phyloP scores from a whole-genome alignment of 2,888 invertebrate species.

The Ernsta delagoae region DNA sequence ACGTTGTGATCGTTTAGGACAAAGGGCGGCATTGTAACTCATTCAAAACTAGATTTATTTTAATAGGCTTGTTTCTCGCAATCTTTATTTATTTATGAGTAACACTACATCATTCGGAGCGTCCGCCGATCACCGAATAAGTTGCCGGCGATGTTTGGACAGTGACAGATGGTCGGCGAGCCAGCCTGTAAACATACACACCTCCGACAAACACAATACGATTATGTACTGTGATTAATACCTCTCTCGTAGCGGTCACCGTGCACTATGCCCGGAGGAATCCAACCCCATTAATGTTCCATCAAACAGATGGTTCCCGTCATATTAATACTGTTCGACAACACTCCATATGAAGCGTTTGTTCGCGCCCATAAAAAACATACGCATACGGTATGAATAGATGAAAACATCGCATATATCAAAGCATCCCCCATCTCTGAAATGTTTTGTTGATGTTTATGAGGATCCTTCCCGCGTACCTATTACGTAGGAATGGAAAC shows the following conservation, averaged over 20 bases:
- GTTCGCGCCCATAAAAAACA: slow-evolving; percentile 51
- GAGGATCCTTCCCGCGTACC: neutral
- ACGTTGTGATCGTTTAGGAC: neutral
- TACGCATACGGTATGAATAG: slow-evolving; percentile 54
- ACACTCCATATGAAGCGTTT: slow-evolving; percentile 45
- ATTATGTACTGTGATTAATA: slow-evolving; percentile 64
- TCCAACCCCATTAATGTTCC: slow-evolving; percentile 74
- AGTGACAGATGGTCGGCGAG: slow-evolving; percentile 62
- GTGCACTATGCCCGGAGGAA: slow-evolving; percentile 58
- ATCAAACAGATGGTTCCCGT: slow-evolving; percentile 65
- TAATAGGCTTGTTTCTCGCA: slow-evolving; percentile 25
- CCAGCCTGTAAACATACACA: slow-evolving; percentile 71
- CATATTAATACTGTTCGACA: slow-evolving; percentile 57
- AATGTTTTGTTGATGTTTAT: slow-evolving; percentile 10
- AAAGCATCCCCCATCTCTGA: slow-evolving; percentile 32
- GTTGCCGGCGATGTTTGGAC: slow-evolving; percentile 54
- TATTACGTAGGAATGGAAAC: neutral
- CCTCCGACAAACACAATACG: slow-evolving; percentile 49
- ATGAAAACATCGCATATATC: slow-evolving; percentile 56
- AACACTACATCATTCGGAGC: slow-evolving; percentile 12
- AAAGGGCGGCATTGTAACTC: slow-evolving; percentile 17
- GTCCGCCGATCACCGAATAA: slow-evolving; percentile 28
- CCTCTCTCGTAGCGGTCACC: slow-evolving; percentile 45
- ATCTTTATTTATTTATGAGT: slow-evolving; percentile 27
- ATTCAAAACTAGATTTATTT: slow-evolving; percentile 18